Conservation (phyloP, 2,797 vertebrate species). For the Setipinna tenuifilis region DNA sequence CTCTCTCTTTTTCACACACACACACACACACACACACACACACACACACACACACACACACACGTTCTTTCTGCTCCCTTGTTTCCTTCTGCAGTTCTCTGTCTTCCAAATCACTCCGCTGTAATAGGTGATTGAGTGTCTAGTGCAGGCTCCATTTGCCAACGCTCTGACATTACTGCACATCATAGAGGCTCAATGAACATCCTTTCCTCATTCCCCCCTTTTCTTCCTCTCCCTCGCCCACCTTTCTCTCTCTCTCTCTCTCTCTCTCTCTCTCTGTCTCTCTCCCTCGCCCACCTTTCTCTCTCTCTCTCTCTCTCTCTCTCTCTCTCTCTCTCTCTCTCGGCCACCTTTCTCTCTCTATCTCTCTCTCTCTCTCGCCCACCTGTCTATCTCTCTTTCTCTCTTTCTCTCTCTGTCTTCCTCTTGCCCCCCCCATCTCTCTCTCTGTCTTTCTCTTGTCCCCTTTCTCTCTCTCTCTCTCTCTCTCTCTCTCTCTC, state of each 20-base stretch:
- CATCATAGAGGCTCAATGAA: constrained; percentile 29
- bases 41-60: no score
- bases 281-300: not conserved
- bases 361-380: not conserved
- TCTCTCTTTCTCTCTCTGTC: not conserved
- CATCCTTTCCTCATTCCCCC: not conserved
- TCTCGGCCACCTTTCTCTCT: not conserved
- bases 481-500: no score
- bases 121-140: constrained; percentile 50
- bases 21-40: no score
- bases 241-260: no score
- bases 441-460: not conserved
- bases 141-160: constrained; percentile 40
- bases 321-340: no score
- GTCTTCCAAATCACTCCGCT: constrained; percentile 39
- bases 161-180: constrained; percentile 33
- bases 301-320: no score
- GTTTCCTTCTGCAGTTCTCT: constrained; percentile 21
- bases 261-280: not conserved
- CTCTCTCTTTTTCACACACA: no score
- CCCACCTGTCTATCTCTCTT: not conserved
- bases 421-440: not conserved
- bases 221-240: not conserved
- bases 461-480: no score
- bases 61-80: not conserved